Evolutionary conservation across 2,113 vertebrate genomes (phyloP).

Genomic region (Nannospalax galili): DNA sequence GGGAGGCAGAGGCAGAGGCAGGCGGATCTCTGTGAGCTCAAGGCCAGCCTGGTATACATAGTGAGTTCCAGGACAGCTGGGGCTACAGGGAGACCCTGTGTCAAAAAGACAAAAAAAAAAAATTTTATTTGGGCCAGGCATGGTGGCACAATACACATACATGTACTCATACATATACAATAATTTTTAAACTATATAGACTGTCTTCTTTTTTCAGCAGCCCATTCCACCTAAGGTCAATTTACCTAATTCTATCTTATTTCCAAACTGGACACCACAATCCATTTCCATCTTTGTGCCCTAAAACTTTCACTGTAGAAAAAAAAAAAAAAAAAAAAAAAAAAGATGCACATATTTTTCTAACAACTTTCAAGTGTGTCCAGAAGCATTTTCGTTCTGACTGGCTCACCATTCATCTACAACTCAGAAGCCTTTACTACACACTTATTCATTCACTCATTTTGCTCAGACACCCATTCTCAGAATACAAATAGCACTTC

Average conservation of each 20-base stretch:
- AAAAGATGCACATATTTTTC: not conserved
- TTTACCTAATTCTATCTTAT: slow-evolving; percentile 24
- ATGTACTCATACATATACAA: too few relatives aligned
- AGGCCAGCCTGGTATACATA: too few relatives aligned
- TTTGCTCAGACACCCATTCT: not conserved
- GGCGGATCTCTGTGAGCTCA: too few relatives aligned
- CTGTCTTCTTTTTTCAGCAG: not conserved
- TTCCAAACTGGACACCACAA: slow-evolving; percentile 38
- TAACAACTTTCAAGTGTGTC: not conserved
- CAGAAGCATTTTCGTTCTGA: slow-evolving; percentile 20
- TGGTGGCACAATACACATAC: too few relatives aligned
- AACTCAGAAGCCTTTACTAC: not conserved
- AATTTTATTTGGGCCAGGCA: too few relatives aligned
- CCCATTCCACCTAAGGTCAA: not conserved
- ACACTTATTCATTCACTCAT: not conserved
- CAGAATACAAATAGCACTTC: slow-evolving; percentile 9
- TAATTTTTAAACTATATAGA: not conserved
- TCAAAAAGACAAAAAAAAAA: too few relatives aligned
- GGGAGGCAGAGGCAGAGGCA: too few relatives aligned
- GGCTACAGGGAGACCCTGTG: too few relatives aligned
- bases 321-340: not conserved
- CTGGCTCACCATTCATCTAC: not conserved
- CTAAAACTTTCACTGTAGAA: not conserved
- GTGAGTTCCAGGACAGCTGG: too few relatives aligned
- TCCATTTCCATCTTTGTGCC: not conserved